Base-by-base conservation (phyloP, 2,797 vertebrate genomes). In the Enteromius mattozi region DNA sequence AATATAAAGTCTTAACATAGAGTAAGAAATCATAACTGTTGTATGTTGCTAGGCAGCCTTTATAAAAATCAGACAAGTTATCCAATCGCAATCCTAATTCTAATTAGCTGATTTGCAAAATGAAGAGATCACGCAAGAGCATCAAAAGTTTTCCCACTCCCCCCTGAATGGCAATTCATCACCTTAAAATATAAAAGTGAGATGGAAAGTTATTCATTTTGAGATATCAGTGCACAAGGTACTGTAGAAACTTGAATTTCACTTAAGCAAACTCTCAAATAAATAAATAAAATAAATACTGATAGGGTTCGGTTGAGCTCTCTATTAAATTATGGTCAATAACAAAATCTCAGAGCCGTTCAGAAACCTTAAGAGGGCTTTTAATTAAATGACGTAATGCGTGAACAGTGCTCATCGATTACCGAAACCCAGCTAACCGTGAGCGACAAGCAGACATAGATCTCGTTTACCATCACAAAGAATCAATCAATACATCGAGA, bases 401-500 rank as follows among this genome's bases (percentile, higher is more conserved):
- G 75, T 90, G 89, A 91, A 91, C 85, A 88, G 88, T 84, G 86
- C 76, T 82, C 90, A 93, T 91, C 91, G 92, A 94, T 94, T 92
- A 88, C 87, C 87, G 19, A 76, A 83, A 80, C 37, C 79, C 19
- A 33, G 59, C 87, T 88, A 83, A 89, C 91, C 92, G 81, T 69
- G 86, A 86, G 86, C 88, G 63, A 87, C 90, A 85, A 89, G 90
- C 89, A 89, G 88, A 85, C 86, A 56, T 71, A 9, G 24, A 80
- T 90, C 89, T 91, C 92, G 91, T 89, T 82, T 80, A 85, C 86
- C 85, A 63, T 90, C 35, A 81, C 88, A 87, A 89, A 88, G 82
- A 65, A 65, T 70, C 80, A 80, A 94, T 95, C 94, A 82, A 95
- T 95, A 92, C 81, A 89, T 94, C 93, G 93, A 94, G 93, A 95